Evolutionary conservation across 2,113 vertebrate genomes (phyloP).

Genomic region (Centropristis striata): DNA sequence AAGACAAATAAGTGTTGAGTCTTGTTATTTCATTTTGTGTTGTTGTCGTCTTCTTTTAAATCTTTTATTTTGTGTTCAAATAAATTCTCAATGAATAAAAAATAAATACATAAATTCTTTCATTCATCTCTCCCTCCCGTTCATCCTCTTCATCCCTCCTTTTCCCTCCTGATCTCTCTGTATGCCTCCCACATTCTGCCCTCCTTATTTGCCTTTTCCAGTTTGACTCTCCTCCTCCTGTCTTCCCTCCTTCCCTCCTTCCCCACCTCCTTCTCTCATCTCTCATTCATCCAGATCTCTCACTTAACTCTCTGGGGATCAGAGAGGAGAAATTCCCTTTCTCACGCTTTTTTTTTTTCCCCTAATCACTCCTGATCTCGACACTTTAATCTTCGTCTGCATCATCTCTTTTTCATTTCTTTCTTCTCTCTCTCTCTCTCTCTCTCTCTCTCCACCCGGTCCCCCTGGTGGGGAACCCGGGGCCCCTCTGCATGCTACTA

Average conservation of each 20-base stretch:
- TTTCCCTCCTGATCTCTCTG: slow-evolving; percentile 11
- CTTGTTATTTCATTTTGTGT: no score
- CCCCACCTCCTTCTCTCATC: neutral
- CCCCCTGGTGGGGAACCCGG: slow-evolving; percentile 20
- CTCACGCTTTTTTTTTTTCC: neutral
- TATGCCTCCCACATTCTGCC: neutral
- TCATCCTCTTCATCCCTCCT: slow-evolving; percentile 31
- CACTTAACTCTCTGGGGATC: neutral
- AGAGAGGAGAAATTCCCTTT: slow-evolving; percentile 28
- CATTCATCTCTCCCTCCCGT: neutral
- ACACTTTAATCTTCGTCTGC: slow-evolving; percentile 20
- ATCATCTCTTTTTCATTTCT: slow-evolving; percentile 22
- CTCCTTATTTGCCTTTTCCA: slow-evolving; percentile 35
- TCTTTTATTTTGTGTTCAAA: no score
- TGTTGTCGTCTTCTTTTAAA: no score
- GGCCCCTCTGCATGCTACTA: slow-evolving; percentile 32
- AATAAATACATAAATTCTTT: no score
- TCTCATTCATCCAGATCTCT: slow-evolving; percentile 7
- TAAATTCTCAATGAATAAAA: no score
- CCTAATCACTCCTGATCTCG: slow-evolving; percentile 33
- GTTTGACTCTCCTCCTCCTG: slow-evolving; percentile 14
- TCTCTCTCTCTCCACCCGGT: neutral
- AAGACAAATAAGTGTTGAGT: no score
- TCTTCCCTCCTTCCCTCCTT: neutral
- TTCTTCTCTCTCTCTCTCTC: neutral